A percentile compares a stretch with the other conserved stretches of the same genome.
phyloP scores from a whole-genome alignment of 2,797 vertebrate genomes.

The Oreonectes daqikongensis region DNA sequence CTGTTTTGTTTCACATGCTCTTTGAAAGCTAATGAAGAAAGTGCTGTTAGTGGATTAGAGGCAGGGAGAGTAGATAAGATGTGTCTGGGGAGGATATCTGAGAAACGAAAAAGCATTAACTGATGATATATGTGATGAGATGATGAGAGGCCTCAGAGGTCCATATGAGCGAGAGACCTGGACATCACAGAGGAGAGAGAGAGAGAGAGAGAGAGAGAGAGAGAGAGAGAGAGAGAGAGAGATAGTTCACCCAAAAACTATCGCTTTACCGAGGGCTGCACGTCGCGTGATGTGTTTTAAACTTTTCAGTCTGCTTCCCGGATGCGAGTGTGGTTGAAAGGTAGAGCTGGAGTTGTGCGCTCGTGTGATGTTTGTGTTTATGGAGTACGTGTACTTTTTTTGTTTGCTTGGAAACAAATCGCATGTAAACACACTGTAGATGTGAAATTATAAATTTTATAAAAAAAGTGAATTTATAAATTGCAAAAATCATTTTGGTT shows the following conservation, averaged over 20 bases:
- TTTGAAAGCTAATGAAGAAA: conserved; percentile 43
- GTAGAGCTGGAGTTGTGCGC: conserved; percentile 19
- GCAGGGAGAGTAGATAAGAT: conserved; percentile 45
- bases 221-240: not conserved
- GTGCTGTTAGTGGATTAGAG: conserved; percentile 52
- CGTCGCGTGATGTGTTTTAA: not conserved
- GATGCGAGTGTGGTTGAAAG: conserved; percentile 33
- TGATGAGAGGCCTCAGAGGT: not conserved
- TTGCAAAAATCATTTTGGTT: conserved; percentile 53
- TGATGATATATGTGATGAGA: not conserved
- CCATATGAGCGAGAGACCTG: not conserved
- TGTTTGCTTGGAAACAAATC: conserved; percentile 63
- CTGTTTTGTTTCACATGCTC: not conserved
- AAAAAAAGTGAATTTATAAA: conserved; percentile 33
- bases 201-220: conserved; percentile 7
- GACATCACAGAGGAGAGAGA: not conserved
- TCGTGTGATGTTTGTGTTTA: conserved; percentile 13
- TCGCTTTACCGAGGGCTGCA: not conserved
- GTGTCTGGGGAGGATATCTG: conserved; percentile 30
- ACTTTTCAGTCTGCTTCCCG: conserved; percentile 21
- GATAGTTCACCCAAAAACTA: too few species aligned
- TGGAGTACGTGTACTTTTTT: conserved; percentile 40
- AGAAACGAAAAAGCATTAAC: conserved; percentile 1
- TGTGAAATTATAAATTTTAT: too few species aligned
- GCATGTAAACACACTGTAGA: not conserved